phyloP scores from a whole-genome alignment of 1,140 invertebrate species.

The Sycobia sp. region DNA sequence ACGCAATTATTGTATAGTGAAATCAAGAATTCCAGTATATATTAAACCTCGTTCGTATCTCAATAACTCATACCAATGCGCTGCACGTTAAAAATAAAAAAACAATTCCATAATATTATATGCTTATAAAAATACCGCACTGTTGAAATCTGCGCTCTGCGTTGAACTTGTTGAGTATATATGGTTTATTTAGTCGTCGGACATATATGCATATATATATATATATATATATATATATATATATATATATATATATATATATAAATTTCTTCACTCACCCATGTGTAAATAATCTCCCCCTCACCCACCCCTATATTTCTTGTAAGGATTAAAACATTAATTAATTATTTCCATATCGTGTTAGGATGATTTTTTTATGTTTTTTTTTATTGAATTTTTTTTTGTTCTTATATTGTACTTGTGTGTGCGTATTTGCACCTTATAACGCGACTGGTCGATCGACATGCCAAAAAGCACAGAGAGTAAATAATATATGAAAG shows the following conservation, averaged over 20 bases:
- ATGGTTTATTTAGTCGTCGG: constrained; percentile 4
- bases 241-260: constrained; percentile 13
- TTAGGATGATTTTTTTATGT: constrained; percentile 36
- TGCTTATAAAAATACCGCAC: too few relatives aligned
- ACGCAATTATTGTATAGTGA: neutral
- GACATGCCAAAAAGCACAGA: constrained; percentile 60
- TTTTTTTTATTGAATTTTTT: constrained; percentile 15
- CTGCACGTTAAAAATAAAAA: too few relatives aligned
- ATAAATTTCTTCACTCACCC: constrained; percentile 8
- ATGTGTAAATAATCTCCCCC: constrained; percentile 25
- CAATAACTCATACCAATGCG: too few relatives aligned
- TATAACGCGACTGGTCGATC: constrained; percentile 51
- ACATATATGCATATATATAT: constrained; percentile 13
- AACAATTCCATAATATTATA: too few relatives aligned
- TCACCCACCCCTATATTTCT: constrained; percentile 14
- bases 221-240: constrained; percentile 2
- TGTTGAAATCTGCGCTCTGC: too few relatives aligned
- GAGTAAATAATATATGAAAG: constrained; percentile 40
- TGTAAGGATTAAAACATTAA: constrained; percentile 4
- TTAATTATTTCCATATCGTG: neutral
- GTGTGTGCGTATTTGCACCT: constrained; percentile 32
- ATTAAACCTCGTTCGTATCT: neutral
- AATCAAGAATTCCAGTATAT: neutral
- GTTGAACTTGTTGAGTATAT: too few relatives aligned
- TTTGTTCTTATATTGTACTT: constrained; percentile 5